These are phyloP conservation scores for Trinectes maculatus DNA, from an alignment of 2,113 vertebrate genomes.

Conservation along the genomic window DNA sequence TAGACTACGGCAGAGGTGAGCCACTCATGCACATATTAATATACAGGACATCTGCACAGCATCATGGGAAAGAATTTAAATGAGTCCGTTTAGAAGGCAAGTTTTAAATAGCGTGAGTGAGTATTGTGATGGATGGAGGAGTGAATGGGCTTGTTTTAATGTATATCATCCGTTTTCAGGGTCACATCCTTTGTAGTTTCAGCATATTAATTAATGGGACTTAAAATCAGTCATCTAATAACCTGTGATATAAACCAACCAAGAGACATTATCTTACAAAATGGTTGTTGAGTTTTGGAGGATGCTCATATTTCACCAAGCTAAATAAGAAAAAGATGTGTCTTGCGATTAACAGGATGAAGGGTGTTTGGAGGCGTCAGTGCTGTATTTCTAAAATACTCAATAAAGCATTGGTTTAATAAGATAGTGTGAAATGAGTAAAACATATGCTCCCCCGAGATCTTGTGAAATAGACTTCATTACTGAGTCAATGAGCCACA, in stretches of 20 bases:
- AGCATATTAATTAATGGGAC: too few species aligned
- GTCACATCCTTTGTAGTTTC: too few species aligned
- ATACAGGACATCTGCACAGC: conserved; percentile 18
- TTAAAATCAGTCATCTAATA: too few species aligned
- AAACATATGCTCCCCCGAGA: background rate
- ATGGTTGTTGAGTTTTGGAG: too few species aligned
- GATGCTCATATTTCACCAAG: too few species aligned
- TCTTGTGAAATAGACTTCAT: background rate
- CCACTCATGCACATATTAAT: conserved; percentile 9
- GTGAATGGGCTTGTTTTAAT: too few species aligned
- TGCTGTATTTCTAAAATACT: background rate
- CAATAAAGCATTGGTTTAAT: background rate
- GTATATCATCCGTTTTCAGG: too few species aligned
- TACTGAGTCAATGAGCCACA: conserved; percentile 4
- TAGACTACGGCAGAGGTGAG: conserved; percentile 8
- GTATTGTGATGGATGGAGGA: too few species aligned
- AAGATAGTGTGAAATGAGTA: background rate
- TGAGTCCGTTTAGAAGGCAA: background rate
- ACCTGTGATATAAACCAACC: too few species aligned
- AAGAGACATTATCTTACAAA: too few species aligned
- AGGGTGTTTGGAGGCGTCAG: background rate
- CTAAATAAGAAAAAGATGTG: too few species aligned
- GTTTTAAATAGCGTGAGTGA: background rate
- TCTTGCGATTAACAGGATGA: background rate
- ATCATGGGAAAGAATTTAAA: conserved; percentile 34